Evolutionary conservation across 2,797 vertebrate genomes (phyloP), one percentile per base, ranked within the genome.

Genomic region (Synaphobranchus kaupii): DNA sequence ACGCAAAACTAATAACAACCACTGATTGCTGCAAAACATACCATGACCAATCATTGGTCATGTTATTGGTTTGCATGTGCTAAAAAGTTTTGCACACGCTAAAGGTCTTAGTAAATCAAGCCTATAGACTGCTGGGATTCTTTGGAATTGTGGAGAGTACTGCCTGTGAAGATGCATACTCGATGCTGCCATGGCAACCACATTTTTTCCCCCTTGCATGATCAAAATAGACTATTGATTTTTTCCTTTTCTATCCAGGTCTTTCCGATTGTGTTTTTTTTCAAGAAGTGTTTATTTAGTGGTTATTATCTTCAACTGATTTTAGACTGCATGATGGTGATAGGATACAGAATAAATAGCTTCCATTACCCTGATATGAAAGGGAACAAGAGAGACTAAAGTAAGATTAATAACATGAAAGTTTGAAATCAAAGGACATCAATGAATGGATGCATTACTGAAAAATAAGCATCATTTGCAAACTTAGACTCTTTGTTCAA

Each of bases 141-240:
- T 60, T 22, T 60, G 15, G 15, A 25, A 60, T 22, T 60, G 58
- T 25, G n/a, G n/a, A n/a, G n/a, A 63, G 22, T 48, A 50, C 44
- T 78, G 73, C 73, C 22, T 81, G 78, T 81, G 50, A 17, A 78
- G 73, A 47, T 78, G 73, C 34, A 44, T 6, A 47, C 39, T 78
- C 17, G 34, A 47, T 78, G 73, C 73, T 78, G 39, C 73, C 39
- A 78, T 47, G 78, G 78, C 78, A 81, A 81, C 78, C 78, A 50
- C 47, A 50, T 48, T 48, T 81, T 76, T n/a, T 0, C 47, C 78
- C 17, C 73, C n/a, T 50, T 81, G 10, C 78, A 81, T 0, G 47
- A 50, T 81, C 7, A 81, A 81, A 50, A 50, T 25, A 81, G 44
- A 81, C 78, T 25, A 25, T 10, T 48, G 76, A 39, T 12, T 81